phyloP scores from a whole-genome alignment of 1,140 invertebrate genomes.

The Drosophila tristis region DNA sequence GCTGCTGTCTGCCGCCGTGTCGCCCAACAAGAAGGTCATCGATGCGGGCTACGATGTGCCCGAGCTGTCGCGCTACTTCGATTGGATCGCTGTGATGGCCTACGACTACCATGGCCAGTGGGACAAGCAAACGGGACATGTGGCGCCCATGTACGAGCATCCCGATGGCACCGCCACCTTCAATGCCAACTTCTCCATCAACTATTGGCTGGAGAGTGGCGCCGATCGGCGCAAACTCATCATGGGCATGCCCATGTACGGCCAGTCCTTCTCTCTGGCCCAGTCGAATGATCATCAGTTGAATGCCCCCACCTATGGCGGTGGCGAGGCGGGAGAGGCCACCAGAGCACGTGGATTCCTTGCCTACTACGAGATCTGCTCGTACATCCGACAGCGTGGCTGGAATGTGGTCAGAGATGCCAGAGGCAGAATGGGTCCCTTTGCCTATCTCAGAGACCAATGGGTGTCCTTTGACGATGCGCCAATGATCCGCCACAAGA shows the following conservation, averaged over 20 bases:
- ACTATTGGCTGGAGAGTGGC: conserved; percentile 92
- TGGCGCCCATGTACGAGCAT: conserved; percentile 91
- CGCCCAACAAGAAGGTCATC: conserved; percentile 92
- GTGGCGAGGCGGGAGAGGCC: conserved; percentile 91
- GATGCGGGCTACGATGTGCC: conserved; percentile 92
- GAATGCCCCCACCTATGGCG: conserved; percentile 89
- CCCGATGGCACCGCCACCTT: conserved; percentile 89
- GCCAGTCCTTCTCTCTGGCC: conserved; percentile 92
- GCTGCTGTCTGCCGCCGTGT: conserved; percentile 92
- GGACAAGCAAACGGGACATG: conserved; percentile 93
- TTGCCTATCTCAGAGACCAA: conserved; percentile 90
- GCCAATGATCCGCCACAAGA: conserved; percentile 89
- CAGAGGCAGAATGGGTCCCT: conserved; percentile 90
- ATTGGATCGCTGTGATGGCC: conserved; percentile 94
- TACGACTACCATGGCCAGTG: conserved; percentile 95
- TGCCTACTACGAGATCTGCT: conserved; percentile 94
- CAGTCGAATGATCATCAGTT: conserved; percentile 87
- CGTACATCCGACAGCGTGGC: conserved; percentile 87
- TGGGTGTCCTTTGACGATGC: conserved; percentile 95
- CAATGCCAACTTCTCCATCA: conserved; percentile 93
- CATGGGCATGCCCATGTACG: conserved; percentile 94
- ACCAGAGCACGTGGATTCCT: conserved; percentile 92
- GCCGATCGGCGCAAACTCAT: conserved; percentile 90
- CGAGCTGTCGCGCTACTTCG: conserved; percentile 88
- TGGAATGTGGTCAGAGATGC: conserved; percentile 90